Base-by-base conservation (phyloP, 2,888 invertebrate genomes). In the Leucoma salicis region DNA sequence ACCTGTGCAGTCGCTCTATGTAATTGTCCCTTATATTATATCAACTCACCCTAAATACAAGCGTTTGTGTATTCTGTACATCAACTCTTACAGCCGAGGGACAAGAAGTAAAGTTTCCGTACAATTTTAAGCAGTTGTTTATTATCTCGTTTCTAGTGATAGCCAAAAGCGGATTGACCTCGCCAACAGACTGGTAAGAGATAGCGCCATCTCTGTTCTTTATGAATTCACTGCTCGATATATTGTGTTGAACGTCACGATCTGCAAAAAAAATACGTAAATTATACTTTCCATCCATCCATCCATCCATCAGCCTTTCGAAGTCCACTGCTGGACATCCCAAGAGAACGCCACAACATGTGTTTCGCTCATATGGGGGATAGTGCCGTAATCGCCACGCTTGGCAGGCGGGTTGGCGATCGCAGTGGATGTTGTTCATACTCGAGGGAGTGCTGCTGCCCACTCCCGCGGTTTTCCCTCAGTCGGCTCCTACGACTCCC, bases 41-140 rank as follows among this genome's bases (percentile, higher is more conserved):
- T 15, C 10, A 35, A 82, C 91, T 88, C 79, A 96, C 96, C 85
- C 95, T 92, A 68, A 97, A 96, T 53, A 94, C 95, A 21, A 97
- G 81, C 0, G 95, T 94, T 73, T 96, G 95, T 29, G 98, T 98
- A 77, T 99, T 99, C 78, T 99, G 99, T 0, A 99, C 92, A 70
- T 98, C 96, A 49, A 99, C 87, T 66, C 93, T 92, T 5, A 98
- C 89, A 1, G 97, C 95, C n/a, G 96, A 92, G 62, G 92, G 91
- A 70, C 98, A 95, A 2, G 98, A 94, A 0, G 98, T 97, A 66
- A 99, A 96, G 78, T 99, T 99, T 0, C 97, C 98, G 68, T 97
- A 98, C 15, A 99, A 87, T 63, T 96, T 95, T 8, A 94, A 91
- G 42, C 99, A 98, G 76, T 99, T 99, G 41, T 93, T 83, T 29